phyloP scores from a whole-genome alignment of 2,113 vertebrate species.

The Lamprologus lemairii region DNA sequence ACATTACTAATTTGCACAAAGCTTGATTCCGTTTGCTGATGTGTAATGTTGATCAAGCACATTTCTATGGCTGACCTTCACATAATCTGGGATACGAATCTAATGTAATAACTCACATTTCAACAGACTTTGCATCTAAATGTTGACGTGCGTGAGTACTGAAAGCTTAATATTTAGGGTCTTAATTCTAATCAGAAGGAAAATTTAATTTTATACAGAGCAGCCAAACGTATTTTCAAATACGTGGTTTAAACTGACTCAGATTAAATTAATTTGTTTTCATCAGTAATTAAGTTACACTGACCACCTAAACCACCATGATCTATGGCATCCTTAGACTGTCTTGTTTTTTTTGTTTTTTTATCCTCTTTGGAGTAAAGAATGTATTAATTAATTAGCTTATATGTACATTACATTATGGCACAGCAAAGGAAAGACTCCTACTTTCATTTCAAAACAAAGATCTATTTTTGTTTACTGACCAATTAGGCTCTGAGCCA shows the following conservation, averaged over 20 bases:
- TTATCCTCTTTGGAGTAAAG: neutral
- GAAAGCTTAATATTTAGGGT: neutral
- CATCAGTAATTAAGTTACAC: neutral
- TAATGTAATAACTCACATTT: neutral
- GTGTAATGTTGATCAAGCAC: neutral
- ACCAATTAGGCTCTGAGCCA: slow-evolving; percentile 14
- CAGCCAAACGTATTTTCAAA: neutral
- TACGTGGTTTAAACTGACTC: neutral
- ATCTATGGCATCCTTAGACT: neutral
- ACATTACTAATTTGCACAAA: slow-evolving; percentile 46
- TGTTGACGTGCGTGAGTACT: neutral
- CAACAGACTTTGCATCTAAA: neutral
- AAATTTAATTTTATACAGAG: neutral
- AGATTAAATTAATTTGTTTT: neutral
- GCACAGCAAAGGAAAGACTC: neutral
- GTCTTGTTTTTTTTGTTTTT: neutral
- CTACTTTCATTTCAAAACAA: neutral
- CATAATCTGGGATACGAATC: neutral
- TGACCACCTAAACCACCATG: neutral
- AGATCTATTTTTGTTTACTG: slow-evolving; percentile 16
- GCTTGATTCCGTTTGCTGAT: slow-evolving; percentile 27
- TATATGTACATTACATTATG: neutral
- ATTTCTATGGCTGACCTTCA: neutral
- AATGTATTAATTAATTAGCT: neutral
- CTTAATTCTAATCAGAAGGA: neutral